Evolutionary conservation across 2,797 vertebrate species (phyloP).

Genomic region (Bucorvus abyssinicus): DNA sequence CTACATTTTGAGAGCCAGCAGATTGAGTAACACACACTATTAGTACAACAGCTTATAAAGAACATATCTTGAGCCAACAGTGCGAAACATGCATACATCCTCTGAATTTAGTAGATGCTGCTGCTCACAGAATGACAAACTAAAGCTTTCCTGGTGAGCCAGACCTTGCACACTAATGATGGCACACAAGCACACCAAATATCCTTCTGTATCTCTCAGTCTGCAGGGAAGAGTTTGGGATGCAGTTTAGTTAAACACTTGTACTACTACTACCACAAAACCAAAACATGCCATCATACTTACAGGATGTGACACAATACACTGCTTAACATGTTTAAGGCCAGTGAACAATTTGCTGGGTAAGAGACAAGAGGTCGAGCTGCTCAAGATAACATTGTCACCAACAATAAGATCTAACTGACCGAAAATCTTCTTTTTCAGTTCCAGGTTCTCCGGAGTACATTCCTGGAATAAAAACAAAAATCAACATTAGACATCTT

Average conservation of each 20-base stretch:
- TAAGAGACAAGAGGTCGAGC: constrained; percentile 92
- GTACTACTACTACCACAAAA: neutral
- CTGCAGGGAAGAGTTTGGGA: neutral
- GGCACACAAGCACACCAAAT: neutral
- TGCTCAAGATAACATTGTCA: constrained; percentile 85
- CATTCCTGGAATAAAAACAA: constrained; percentile 83
- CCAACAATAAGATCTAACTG: constrained; percentile 83
- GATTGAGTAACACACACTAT: neutral
- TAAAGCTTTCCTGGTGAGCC: neutral
- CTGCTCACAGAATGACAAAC: neutral
- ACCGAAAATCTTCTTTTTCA: constrained; percentile 87
- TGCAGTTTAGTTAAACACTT: neutral
- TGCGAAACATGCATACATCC: neutral
- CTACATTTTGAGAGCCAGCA: neutral
- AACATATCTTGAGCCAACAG: neutral
- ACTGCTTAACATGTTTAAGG: constrained; percentile 84
- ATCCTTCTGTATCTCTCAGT: neutral
- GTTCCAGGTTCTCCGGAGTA: constrained; percentile 87
- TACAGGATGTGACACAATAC: constrained; percentile 94
- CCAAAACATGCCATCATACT: constrained; percentile 55
- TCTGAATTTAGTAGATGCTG: neutral
- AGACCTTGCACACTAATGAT: neutral
- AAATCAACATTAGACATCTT: neutral
- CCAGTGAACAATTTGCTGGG: constrained; percentile 88
- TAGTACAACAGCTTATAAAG: neutral